Evolutionary conservation across 1,140 invertebrate species (phyloP).

Genomic region (Forficula auricularia): DNA sequence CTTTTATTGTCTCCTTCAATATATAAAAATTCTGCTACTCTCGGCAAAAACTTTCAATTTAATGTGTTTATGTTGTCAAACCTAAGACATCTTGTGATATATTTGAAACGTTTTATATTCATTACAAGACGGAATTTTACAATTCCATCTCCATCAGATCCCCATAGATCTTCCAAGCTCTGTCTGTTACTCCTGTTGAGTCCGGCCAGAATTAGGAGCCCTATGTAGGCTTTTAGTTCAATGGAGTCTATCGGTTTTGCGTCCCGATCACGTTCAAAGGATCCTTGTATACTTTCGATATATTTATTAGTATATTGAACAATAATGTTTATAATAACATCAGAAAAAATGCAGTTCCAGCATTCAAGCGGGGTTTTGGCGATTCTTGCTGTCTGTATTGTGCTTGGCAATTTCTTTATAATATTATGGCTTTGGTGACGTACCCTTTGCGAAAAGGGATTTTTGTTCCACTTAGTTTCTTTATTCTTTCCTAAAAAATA

Average conservation of each 20-base stretch:
- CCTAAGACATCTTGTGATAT: constrained; percentile 26
- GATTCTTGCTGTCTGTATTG: too few species aligned
- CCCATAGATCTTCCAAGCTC: constrained; percentile 28
- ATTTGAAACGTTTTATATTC: constrained; percentile 28
- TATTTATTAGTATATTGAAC: constrained; percentile 15
- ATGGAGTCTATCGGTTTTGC: constrained; percentile 11
- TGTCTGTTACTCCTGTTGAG: constrained; percentile 27
- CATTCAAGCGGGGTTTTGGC: constrained; percentile 19
- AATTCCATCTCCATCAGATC: constrained; percentile 25
- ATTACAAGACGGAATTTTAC: constrained; percentile 26
- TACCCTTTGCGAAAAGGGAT: too few species aligned
- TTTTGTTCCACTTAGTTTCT: too few species aligned
- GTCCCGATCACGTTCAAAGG: constrained; percentile 6
- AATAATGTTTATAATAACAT: constrained; percentile 15
- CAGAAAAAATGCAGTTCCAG: constrained; percentile 10
- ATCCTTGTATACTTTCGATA: constrained; percentile 1
- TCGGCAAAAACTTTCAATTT: too few species aligned
- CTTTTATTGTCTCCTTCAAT: too few species aligned
- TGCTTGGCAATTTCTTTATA: too few species aligned
- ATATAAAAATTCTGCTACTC: too few species aligned
- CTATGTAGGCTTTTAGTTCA: constrained; percentile 31
- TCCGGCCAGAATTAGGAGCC: constrained; percentile 29
- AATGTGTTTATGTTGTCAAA: constrained; percentile 27
- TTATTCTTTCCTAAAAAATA: too few species aligned
- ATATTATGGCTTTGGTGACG: too few species aligned